phyloP scores from a whole-genome alignment of 2,888 invertebrate species.

The Phalera bucephala region DNA sequence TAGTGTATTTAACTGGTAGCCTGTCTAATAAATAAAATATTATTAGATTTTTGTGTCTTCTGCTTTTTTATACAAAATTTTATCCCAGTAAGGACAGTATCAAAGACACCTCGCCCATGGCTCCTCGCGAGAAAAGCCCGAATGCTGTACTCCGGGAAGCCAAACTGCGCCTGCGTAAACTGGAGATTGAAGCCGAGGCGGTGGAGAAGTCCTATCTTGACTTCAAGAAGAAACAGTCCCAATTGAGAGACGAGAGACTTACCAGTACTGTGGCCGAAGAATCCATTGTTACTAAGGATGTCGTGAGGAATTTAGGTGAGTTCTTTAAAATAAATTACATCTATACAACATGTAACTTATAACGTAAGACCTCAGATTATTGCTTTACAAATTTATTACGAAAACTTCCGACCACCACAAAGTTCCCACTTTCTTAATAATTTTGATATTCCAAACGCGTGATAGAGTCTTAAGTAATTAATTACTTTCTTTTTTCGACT shows the following conservation, averaged over 20 bases:
- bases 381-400: no score
- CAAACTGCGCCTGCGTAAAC: slow-evolving; percentile 69
- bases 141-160: slow-evolving; percentile 79
- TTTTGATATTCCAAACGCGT: no score
- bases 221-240: slow-evolving; percentile 53
- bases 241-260: slow-evolving; percentile 23
- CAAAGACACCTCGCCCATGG: slow-evolving; percentile 13
- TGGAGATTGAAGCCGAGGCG: slow-evolving; percentile 84
- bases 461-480: no score
- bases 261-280: slow-evolving; percentile 1
- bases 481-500: no score
- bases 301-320: slow-evolving; percentile 18
- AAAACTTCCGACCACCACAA: no score
- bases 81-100: slow-evolving; percentile 29
- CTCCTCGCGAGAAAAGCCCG: slow-evolving; percentile 55
- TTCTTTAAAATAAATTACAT: no score
- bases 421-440: no score
- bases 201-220: slow-evolving; percentile 79
- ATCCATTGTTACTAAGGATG: slow-evolving; percentile 5
- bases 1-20: not conserved
- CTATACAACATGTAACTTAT: no score
- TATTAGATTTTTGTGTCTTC: no score
- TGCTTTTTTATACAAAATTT: no score
- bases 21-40: not conserved
- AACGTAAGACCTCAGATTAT: no score